Percentiles rank a stretch among this genome's conserved stretches.
phyloP scores from a whole-genome alignment of 2,797 vertebrate species.

The Danio aesculapii region DNA sequence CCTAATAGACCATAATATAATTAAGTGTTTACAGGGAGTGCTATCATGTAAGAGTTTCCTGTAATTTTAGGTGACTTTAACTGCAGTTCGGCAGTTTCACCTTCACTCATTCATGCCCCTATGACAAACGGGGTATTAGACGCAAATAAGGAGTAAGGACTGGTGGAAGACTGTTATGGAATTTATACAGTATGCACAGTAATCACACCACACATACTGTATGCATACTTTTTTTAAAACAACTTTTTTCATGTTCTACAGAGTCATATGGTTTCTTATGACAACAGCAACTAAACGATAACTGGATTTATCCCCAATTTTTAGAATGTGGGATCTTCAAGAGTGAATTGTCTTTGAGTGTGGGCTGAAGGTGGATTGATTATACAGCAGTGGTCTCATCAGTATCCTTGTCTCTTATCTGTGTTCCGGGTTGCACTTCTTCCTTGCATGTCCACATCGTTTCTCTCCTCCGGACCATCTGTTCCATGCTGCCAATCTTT shows the following conservation, averaged over 20 bases:
- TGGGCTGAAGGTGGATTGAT: constrained; percentile 6
- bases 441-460: constrained; percentile 76
- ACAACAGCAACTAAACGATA: too few relatives aligned
- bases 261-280: neutral
- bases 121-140: too few relatives aligned
- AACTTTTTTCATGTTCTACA: neutral
- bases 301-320: neutral
- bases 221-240: neutral
- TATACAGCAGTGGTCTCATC: constrained; percentile 65
- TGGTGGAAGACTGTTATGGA: too few relatives aligned
- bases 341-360: constrained; percentile 22
- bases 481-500: constrained; percentile 79
- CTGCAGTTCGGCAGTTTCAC: too few relatives aligned
- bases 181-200: too few relatives aligned
- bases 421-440: constrained; percentile 69
- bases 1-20: too few relatives aligned
- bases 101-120: too few relatives aligned
- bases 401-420: constrained; percentile 73
- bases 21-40: too few relatives aligned
- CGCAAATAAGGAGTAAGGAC: too few relatives aligned
- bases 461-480: constrained; percentile 82
- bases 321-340: neutral
- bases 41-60: too few relatives aligned
- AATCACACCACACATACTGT: too few relatives aligned
- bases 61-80: too few relatives aligned